Evolutionary conservation across 64 coral and sea anemone genomes (phyloP).

Genomic region (Pocillopora damicornis): DNA sequence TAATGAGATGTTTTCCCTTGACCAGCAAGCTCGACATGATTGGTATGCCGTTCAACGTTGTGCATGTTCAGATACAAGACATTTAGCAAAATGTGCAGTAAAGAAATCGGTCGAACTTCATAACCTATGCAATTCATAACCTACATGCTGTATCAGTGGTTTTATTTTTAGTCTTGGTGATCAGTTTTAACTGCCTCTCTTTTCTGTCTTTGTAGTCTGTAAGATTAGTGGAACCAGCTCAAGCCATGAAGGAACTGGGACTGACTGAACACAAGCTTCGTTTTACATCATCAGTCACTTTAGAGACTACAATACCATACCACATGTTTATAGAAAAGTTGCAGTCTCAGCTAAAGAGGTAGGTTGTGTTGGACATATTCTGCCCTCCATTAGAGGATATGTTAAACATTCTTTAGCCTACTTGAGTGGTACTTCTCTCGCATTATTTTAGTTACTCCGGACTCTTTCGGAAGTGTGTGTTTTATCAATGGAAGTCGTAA

Average conservation of each 20-base stretch:
- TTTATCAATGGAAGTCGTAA: not conserved
- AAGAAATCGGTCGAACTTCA: too few relatives aligned
- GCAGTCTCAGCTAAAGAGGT: slow-evolving; percentile 79
- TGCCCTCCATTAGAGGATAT: not conserved
- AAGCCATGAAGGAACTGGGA: slow-evolving; percentile 90
- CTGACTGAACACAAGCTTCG: slow-evolving; percentile 86
- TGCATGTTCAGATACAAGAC: too few relatives aligned
- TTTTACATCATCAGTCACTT: slow-evolving; percentile 90
- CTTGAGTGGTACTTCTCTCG: not conserved
- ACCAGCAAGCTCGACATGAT: too few relatives aligned
- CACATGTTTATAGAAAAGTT: slow-evolving; percentile 75
- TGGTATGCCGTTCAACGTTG: too few relatives aligned
- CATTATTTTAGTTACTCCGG: not conserved
- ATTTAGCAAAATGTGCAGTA: too few relatives aligned
- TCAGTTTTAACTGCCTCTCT: not conserved
- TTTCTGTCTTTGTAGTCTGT: slow-evolving; percentile 50
- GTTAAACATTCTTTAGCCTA: not conserved
- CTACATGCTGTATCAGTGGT: not conserved
- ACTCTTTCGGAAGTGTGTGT: not conserved
- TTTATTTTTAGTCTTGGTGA: not conserved
- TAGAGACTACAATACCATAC: slow-evolving; percentile 61
- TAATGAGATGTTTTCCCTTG: too few relatives aligned
- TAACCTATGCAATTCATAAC: too few relatives aligned
- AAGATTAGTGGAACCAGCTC: slow-evolving; percentile 72
- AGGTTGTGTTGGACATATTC: not conserved